phyloP scores from a whole-genome alignment of 2,113 vertebrate species.

The Arizona elegans region DNA sequence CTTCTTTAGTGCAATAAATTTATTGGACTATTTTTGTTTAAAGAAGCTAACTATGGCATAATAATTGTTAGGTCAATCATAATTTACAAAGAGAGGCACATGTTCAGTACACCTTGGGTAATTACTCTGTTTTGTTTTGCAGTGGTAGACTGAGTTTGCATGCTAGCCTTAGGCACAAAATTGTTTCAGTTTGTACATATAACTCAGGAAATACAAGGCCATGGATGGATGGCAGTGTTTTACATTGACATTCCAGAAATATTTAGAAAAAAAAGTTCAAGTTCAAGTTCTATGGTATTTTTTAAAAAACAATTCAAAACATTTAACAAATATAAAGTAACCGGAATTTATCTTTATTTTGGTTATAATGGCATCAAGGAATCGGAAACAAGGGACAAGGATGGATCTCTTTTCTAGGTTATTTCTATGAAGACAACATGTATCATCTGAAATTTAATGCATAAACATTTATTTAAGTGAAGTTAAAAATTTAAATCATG shows the following conservation, averaged over 20 bases:
- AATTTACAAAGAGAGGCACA: constrained; percentile 15
- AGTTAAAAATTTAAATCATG: not conserved
- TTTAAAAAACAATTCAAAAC: not conserved
- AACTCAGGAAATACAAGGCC: constrained; percentile 6
- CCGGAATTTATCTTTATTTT: not conserved
- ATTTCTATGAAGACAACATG: not conserved
- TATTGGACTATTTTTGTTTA: constrained; percentile 4
- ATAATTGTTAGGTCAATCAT: not conserved
- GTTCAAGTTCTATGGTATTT: constrained; percentile 12
- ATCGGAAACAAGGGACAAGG: not conserved
- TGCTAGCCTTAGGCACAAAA: constrained; percentile 39
- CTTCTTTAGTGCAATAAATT: not conserved
- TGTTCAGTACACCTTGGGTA: constrained; percentile 31
- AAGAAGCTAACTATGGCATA: not conserved
- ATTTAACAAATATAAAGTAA: not conserved
- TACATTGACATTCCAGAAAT: constrained; percentile 5
- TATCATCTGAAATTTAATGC: not conserved
- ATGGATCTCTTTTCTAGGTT: not conserved
- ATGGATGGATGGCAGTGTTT: constrained; percentile 7
- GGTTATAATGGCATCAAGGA: not conserved
- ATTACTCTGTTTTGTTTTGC: constrained; percentile 12
- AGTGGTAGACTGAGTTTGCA: constrained; percentile 25
- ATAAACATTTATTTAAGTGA: not conserved
- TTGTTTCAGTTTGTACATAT: constrained; percentile 36
- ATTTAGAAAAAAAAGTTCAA: constrained; percentile 7